phyloP scores from a whole-genome alignment of 1,140 invertebrate genomes.

The Meteorus sp. region DNA sequence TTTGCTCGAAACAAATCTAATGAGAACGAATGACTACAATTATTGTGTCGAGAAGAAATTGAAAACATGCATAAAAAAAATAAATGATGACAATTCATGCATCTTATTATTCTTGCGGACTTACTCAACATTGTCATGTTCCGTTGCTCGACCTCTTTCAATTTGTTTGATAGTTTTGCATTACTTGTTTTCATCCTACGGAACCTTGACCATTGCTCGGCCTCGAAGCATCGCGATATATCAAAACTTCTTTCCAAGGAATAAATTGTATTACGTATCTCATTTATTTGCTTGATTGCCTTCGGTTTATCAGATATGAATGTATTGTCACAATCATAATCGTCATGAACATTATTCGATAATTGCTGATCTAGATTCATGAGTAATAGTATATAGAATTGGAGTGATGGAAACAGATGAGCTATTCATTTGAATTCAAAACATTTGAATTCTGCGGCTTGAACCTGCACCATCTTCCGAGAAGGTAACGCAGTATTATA shows the following conservation, averaged over 20 bases:
- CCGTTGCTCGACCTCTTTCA: constrained; percentile 34
- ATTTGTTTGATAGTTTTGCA: constrained; percentile 24
- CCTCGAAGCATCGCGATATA: constrained; percentile 31
- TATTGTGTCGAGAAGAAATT: not conserved
- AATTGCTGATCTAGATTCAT: too few species aligned
- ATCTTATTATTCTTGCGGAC: too few species aligned
- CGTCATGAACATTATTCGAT: too few species aligned
- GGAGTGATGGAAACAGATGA: too few species aligned
- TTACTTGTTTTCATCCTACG: constrained; percentile 31
- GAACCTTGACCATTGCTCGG: constrained; percentile 30
- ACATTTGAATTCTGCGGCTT: too few species aligned
- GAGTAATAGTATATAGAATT: too few species aligned
- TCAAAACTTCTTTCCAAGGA: constrained; percentile 33
- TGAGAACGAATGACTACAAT: not conserved
- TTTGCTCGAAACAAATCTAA: constrained; percentile 43
- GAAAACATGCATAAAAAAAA: not conserved
- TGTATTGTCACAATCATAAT: too few species aligned
- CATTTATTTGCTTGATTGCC: constrained; percentile 27
- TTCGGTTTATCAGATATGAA: not conserved
- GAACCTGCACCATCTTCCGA: too few species aligned
- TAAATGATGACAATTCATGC: too few species aligned
- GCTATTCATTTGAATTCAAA: too few species aligned
- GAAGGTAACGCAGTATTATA: too few species aligned
- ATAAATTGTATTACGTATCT: constrained; percentile 28
- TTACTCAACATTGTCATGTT: constrained; percentile 41